These are phyloP conservation scores for Setipinna tenuifilis DNA, from an alignment of 2,797 vertebrate species.

Conservation along the genomic window DNA sequence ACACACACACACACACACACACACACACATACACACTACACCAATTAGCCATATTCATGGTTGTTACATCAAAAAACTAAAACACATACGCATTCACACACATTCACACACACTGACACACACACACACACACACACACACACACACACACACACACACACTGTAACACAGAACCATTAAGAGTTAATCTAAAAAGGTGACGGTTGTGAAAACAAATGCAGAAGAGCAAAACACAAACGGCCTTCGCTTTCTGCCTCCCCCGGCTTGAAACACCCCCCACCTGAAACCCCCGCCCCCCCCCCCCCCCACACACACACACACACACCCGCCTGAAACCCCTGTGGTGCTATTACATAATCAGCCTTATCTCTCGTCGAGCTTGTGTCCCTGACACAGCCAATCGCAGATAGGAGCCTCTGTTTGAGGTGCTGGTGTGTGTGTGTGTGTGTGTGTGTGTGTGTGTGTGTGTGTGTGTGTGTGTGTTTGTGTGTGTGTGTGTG, in stretches of 20 bases:
- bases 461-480: too few species aligned
- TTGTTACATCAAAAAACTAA: too few species aligned
- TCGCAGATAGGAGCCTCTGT: conserved; percentile 14
- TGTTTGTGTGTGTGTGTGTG: too few species aligned
- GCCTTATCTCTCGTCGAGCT: not conserved
- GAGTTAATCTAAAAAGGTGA: not conserved
- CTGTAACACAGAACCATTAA: not conserved
- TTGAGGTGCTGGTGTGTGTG: not conserved
- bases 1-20: not conserved
- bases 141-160: not conserved
- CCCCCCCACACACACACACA: too few species aligned
- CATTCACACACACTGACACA: too few species aligned
- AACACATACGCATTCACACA: not conserved
- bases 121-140: not conserved
- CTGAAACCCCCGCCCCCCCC: not conserved
- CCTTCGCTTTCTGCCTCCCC: not conserved
- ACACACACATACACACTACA: too few species aligned
- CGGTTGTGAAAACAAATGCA: conserved; percentile 28
- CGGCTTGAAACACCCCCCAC: not conserved
- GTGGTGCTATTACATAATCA: conserved; percentile 11
- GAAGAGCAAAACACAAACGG: not conserved
- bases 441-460: too few species aligned
- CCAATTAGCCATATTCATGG: too few species aligned
- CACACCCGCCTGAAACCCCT: not conserved
- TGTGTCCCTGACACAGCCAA: conserved; percentile 8